These are phyloP conservation scores for Mustela nigripes DNA, from an alignment of 2,113 vertebrate species.

Conservation along the genomic window DNA sequence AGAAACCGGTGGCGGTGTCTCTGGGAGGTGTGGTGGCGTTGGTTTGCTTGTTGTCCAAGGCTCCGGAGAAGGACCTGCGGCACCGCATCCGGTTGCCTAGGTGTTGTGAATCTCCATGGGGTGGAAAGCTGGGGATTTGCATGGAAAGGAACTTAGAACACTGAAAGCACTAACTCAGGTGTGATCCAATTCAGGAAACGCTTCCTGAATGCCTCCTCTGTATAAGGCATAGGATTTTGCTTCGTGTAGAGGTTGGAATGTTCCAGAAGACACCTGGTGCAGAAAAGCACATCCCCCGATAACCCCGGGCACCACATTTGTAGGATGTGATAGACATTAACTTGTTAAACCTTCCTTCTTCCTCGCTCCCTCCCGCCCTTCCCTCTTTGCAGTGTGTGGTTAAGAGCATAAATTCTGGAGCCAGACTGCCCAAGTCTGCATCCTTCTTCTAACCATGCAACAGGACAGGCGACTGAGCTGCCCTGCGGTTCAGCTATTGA, in stretches of 20 bases:
- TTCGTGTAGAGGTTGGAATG: not conserved
- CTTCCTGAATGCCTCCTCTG: not conserved
- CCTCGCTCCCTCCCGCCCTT: no score
- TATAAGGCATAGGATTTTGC: not conserved
- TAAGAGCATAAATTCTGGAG: not conserved
- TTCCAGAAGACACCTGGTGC: not conserved
- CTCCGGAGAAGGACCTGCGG: not conserved
- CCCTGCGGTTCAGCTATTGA: not conserved
- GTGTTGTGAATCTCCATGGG: not conserved
- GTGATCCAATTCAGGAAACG: not conserved
- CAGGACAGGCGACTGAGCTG: not conserved
- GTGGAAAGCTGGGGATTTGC: not conserved
- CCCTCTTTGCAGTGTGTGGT: not conserved
- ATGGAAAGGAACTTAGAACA: not conserved
- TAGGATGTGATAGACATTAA: not conserved
- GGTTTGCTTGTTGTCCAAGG: not conserved
- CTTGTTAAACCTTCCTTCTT: not conserved
- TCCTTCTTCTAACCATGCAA: not conserved
- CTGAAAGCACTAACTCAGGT: not conserved
- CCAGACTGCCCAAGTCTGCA: not conserved
- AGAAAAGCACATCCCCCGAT: not conserved
- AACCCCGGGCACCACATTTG: not conserved
- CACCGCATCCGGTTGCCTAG: rapidly evolving
- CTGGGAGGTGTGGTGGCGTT: not conserved
- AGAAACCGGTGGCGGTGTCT: not conserved